Base-by-base conservation (phyloP, 1,140 invertebrate species). In the Apis laboriosa region DNA sequence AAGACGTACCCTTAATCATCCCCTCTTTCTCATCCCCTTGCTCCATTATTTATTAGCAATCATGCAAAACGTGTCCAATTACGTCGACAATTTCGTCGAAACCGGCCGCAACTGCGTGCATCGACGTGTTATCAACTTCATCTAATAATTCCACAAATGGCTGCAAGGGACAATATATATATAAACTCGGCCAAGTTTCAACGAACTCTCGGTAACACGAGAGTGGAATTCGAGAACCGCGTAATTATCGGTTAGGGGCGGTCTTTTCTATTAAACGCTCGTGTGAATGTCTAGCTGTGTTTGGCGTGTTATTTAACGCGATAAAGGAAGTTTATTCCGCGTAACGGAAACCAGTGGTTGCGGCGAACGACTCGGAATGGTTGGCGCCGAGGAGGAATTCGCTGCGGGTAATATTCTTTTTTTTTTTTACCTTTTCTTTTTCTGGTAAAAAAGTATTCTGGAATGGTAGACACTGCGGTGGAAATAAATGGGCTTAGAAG, bases 111-210 rank as follows among this genome's bases (percentile, higher is more conserved):
- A 64, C 63, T 11, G 28, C 28, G 17, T 19, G 15, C 63, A 17
- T 64, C 24, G 63, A 19, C 64, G 64, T 86, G 58, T 70, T 86
- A 51, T 51, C 61, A 60, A 60, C 53, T 74, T 55, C 17, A 75
- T 66, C 60, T n/a, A 51, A 71, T 76, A 86, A 86, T 86, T 84
- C 76, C 56, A 64, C 74, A 11, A 24, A 12, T 19, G 28, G 19
- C 55, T 61, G 76, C 17, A 80, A 53, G 24, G 24, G 15, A 34
- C 24, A 21, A 60, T 12, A 70, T 63, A 70, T 63, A 70, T 63
- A 70, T 63, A 70, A 51, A 55, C 51, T 34, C 63, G 56, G 43
- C 19, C 21, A 53, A 74, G 51, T 70, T 60, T 24, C 61, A 84
- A 61, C 19, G 61, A 74, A 66, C 55, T 66, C 34, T 43, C 34